Evolutionary conservation across 2,797 vertebrate species (phyloP).

Genomic region (Cryptoprocta ferox): DNA sequence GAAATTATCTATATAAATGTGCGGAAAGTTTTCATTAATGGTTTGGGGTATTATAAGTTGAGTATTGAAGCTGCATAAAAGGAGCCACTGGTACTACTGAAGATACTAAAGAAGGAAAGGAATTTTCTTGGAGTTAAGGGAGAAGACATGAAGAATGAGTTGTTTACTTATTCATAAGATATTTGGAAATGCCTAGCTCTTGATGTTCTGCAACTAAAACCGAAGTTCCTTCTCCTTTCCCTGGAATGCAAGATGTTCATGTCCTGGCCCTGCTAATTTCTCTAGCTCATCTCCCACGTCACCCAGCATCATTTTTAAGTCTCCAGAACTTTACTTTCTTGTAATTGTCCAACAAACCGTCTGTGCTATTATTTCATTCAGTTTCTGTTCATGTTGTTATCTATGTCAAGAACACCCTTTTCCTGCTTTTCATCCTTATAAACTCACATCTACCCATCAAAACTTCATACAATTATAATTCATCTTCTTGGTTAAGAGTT

Average conservation of each 20-base stretch:
- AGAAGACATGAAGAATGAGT: conserved; percentile 42
- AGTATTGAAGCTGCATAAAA: not conserved
- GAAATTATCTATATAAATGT: not conserved
- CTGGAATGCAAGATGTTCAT: not conserved
- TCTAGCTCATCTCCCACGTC: not conserved
- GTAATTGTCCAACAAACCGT: not conserved
- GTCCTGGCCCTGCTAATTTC: not conserved
- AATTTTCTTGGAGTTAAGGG: conserved; percentile 46
- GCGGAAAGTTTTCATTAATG: not conserved
- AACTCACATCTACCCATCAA: not conserved
- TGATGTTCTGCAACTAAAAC: not conserved
- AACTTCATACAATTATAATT: not conserved
- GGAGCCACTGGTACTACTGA: not conserved
- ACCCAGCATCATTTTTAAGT: not conserved
- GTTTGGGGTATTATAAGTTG: not conserved
- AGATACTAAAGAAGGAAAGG: conserved; percentile 59
- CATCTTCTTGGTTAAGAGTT: not conserved
- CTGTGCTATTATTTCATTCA: not conserved
- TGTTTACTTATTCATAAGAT: conserved; percentile 60
- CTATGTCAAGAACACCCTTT: not conserved
- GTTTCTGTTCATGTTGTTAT: not conserved
- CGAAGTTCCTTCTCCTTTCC: not conserved
- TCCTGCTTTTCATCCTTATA: not conserved
- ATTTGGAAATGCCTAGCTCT: conserved; percentile 44
- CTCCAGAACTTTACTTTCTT: not conserved